Conservation (phyloP, 1,140 invertebrate genomes). For the Listronotus oregonensis region DNA sequence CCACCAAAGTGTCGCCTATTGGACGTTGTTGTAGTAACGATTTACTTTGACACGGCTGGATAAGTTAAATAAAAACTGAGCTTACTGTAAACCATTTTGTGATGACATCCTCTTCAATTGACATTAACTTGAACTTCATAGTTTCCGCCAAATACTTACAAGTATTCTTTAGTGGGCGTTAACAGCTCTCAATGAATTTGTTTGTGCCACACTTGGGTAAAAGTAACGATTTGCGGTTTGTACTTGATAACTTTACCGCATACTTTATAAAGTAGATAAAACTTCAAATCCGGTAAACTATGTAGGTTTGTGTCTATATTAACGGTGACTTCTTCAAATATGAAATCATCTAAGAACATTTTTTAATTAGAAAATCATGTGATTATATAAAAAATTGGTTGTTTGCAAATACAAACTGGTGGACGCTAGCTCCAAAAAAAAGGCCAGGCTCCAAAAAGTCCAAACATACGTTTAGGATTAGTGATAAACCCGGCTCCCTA, state of each 20-base stretch:
- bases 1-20: no score
- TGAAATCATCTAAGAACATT: slow-evolving; percentile 63
- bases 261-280: slow-evolving; percentile 70
- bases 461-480: no score
- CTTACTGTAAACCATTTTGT: slow-evolving; percentile 47
- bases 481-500: no score
- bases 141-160: slow-evolving; percentile 72
- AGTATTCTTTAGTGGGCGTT: slow-evolving; percentile 66
- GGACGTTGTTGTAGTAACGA: no score
- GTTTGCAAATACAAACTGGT: no score
- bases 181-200: slow-evolving; percentile 53
- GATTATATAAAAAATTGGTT: no score
- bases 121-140: slow-evolving; percentile 73
- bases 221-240: slow-evolving; percentile 60
- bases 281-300: slow-evolving; percentile 62
- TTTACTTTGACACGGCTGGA: no score
- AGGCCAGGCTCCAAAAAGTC: no score
- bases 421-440: no score
- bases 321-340: slow-evolving; percentile 68
- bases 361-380: no score
- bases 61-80: not conserved
- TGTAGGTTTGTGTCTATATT: slow-evolving; percentile 69
- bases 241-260: slow-evolving; percentile 71
- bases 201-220: slow-evolving; percentile 47
- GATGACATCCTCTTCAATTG: slow-evolving; percentile 66